Base-by-base conservation (phyloP, 2,888 invertebrate genomes). In the Callyntrura guangdongensis region DNA sequence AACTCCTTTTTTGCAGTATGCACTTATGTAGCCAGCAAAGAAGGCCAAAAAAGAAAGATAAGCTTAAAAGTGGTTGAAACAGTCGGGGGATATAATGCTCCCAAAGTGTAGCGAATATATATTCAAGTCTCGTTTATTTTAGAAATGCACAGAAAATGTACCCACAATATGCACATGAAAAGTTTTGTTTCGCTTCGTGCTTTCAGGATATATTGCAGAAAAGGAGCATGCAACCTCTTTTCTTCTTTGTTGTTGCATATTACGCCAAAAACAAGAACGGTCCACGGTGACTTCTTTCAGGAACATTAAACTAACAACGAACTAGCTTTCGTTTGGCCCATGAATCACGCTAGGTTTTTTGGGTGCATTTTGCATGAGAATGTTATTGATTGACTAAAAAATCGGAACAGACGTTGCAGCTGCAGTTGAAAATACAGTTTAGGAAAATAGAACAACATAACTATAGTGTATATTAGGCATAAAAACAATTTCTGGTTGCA, bases 251-350 rank as follows among this genome's bases (percentile, higher is more conserved):
- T 36, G 25, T n/a, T 72, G 56, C 85, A 36, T 36, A 72, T 72
- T 72, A 36, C 36, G 36, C 36, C 36, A 36, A 36, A 2, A 36
- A 6, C 36, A 36, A n/a, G n/a, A 36, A 36, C 36, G 36, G 36
- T 36, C 36, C 6, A 36, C 36, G 36, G 36, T 36, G 36, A 36
- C 36, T 36, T 36, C 3, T 36, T 36, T 45, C 9, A 14, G 20
- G 69, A 84, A 84, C 72, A 74, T 36, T 36, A 25, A 85, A 85
- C 47, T 74, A 74, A 67, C 49, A 47, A 47, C 11, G 36, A 67
- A 56, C 36, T 85, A 59, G 61, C 67, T 84, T 53, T 49, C 11
- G 11, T 72, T 12, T 25, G 53, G 12, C 22, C 64, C 14, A 84
- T 67, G 64, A 64, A 64, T 27, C 45, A 22, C 27, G 67, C 20